Evolutionary conservation across 2,888 invertebrate genomes (phyloP), one percentile per base, ranked within the genome.

Genomic region (Scaptomyza parva): DNA sequence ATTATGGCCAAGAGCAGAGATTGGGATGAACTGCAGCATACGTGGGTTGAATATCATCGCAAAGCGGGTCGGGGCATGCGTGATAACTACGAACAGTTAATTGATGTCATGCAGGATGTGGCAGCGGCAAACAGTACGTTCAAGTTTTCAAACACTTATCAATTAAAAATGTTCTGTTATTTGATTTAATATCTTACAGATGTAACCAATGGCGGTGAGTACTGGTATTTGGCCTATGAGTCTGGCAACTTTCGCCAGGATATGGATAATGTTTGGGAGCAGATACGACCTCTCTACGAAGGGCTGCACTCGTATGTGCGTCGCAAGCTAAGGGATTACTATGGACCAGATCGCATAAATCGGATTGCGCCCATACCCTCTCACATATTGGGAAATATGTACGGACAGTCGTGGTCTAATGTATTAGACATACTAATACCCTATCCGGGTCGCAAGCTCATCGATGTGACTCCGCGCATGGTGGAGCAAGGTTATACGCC

Each of bases 31-130:
- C 92, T 98, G 60, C 95, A 96, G 80, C 95, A 96, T 87, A 94
- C 95, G 0, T 98, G 98, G 98, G 94, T 95, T 0, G 97, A 97
- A 89, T 98, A 97, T 96, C 93, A 97, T 78, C 93, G 98, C 76
- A 95, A 96, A 71, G 96, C 97, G 0, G 97, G 96, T 0, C 94
- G 95, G 58, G 94, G 96, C 81, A 94, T 97, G 90, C 93, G 96
- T 68, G 96, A 97, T 74, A 92, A 96, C 30, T 97, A 95, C 80
- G 96, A 96, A 66, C 96, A 97, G 90, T 92, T 97, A 61, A 94
- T 95, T 0, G 95, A 95, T 53, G 90, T 97, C 45, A 96, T 96
- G 61, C 97, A 97, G 81, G 95, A 96, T 67, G 96, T 96, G 5
- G 96, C 97, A 0, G 93, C 93, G 86, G 92, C 95, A 6, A 97